A percentile compares a stretch with the other conserved stretches of the same genome.
Conservation (phyloP, 2,888 invertebrate genomes). For the Tribolium freemani region DNA sequence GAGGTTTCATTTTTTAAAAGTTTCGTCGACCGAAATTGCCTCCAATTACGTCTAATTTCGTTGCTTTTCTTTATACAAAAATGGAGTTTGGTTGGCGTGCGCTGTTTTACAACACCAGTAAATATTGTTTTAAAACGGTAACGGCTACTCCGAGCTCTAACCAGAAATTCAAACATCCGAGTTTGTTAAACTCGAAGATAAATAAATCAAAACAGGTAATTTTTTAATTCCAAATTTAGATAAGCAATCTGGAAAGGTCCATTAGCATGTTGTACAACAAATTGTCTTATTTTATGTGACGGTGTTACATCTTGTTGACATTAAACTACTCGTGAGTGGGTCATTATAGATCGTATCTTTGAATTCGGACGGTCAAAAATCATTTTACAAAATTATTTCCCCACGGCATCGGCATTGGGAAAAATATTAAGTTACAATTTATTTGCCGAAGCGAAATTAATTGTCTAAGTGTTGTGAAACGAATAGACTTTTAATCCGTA, state of each 20-base stretch:
- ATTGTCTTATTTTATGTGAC: not conserved
- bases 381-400: too few relatives aligned
- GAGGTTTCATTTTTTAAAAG: constrained; percentile 15
- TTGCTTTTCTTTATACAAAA: not conserved
- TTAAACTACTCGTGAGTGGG: not conserved
- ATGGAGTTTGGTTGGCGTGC: not conserved
- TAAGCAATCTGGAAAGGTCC: not conserved
- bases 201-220: not conserved
- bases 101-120: not conserved
- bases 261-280: constrained; percentile 17
- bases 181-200: constrained; percentile 3
- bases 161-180: constrained; percentile 8
- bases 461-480: not conserved
- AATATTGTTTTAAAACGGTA: constrained; percentile 19
- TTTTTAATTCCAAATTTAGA: not conserved
- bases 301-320: not conserved
- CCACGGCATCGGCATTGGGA: too few relatives aligned
- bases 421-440: too few relatives aligned
- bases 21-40: constrained; percentile 24
- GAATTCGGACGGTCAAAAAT: not conserved
- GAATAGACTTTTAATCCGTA: not conserved
- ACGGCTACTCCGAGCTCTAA: constrained; percentile 17
- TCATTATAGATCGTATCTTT: not conserved
- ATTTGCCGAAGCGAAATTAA: too few relatives aligned
- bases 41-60: constrained; percentile 30